Evolutionary conservation across 2,113 vertebrate genomes (phyloP), one percentile per base, ranked within the genome.

Genomic region (Sterrhoptilus dennistouni): DNA sequence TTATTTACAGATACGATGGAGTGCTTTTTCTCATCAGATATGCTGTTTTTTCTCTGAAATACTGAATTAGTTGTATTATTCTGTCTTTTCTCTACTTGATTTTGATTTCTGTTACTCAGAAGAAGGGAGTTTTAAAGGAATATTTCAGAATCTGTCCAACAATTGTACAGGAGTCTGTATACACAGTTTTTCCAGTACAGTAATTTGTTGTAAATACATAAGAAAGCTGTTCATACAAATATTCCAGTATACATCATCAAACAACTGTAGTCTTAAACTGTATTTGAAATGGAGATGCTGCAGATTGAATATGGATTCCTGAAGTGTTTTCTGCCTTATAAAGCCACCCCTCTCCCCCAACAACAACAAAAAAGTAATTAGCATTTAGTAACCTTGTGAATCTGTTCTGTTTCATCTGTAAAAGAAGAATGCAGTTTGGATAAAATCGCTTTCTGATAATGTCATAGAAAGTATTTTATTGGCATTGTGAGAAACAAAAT

Each of bases 321-420:
- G 33, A 89, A 42, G 2, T 5, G 8, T 25, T 76, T 57, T 75
- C 33, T 79, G 35, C 25, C 23, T 63, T 64, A 35, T 28, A 81
- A 56, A 60, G 23, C 60, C 9, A 14, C 1, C 1, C 2, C 0
- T 10, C 13, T 8, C 4, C 7, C 31, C 17, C 18, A 11, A 4
- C 0, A 38, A 38, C 11, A 38, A 38, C 3, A 33, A 21, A 21
- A 44, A 85, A 53, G 21, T 36, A 36, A 42, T 22, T 31, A 57
- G 19, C 12, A 82, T 63, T 49, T 54, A 40, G 3, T 36, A 74
- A 70, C 6, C 9, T 18, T n/a, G 5, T 64, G 29, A 87, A 52
- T 49, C 23, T 71, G 4, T 33, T 71, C 24, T 65, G 6, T 28
- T 90, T 88, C 38, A 6, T 35, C 35, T 81, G 33, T 61, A 72